These are phyloP conservation scores for Hydrochoerus hydrochaeris DNA, from an alignment of 2,113 vertebrate genomes.

Conservation along the genomic window DNA sequence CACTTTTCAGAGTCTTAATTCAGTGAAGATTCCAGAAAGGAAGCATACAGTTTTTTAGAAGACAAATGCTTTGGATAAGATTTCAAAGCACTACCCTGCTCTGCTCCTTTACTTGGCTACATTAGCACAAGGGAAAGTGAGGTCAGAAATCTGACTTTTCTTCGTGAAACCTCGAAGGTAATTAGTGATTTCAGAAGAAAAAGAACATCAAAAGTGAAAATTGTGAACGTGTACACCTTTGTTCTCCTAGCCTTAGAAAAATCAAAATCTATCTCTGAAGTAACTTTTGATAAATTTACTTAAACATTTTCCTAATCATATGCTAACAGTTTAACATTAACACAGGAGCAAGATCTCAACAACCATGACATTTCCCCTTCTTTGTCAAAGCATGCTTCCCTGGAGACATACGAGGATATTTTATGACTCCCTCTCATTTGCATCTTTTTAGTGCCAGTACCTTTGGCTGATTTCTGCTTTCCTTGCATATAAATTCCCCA, in stretches of 20 bases:
- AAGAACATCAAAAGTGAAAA: not conserved
- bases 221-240: not conserved
- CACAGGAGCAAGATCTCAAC: not conserved
- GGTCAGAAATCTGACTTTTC: slow-evolving; percentile 5
- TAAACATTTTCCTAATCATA: not conserved
- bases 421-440: slow-evolving; percentile 53
- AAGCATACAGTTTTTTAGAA: not conserved
- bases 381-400: not conserved
- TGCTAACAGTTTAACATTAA: slow-evolving; percentile 51
- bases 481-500: not conserved
- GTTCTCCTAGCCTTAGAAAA: not conserved
- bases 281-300: not conserved
- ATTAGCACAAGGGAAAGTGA: not conserved
- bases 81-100: not conserved
- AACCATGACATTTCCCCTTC: not conserved
- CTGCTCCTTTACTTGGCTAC: not conserved
- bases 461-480: slow-evolving; percentile 38
- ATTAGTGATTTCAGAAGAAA: slow-evolving; percentile 23
- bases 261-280: not conserved
- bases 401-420: not conserved
- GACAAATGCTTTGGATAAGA: slow-evolving; percentile 29
- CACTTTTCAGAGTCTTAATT: slow-evolving; percentile 25
- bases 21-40: not conserved
- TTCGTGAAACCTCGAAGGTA: not conserved
- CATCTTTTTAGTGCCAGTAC: not conserved